Percentiles rank a stretch among this genome's conserved stretches.
Evolutionary conservation across 2,113 vertebrate species (phyloP).

Genomic region (Verasper variegatus): DNA sequence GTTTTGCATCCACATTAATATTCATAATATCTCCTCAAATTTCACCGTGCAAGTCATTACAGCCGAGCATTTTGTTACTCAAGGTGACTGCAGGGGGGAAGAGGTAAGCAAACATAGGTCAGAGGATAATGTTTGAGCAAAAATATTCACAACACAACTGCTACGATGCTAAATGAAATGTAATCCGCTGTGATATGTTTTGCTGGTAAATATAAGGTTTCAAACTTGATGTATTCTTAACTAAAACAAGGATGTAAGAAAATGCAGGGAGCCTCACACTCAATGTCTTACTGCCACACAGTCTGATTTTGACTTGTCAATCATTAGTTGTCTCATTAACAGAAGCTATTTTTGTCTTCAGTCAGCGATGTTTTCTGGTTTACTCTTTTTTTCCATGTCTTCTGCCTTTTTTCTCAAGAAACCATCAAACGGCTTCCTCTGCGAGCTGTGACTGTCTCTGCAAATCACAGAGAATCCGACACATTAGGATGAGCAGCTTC

Average conservation of each 20-base stretch:
- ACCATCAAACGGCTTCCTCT: slow-evolving; percentile 25
- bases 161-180: slow-evolving; percentile 22
- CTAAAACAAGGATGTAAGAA: not conserved
- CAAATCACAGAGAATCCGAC: slow-evolving; percentile 55
- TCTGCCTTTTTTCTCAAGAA: slow-evolving; percentile 7
- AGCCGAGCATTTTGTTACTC: slow-evolving; percentile 49
- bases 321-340: slow-evolving; percentile 41
- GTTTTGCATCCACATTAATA: slow-evolving; percentile 65
- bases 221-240: slow-evolving; percentile 26
- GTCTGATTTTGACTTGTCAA: slow-evolving; percentile 33
- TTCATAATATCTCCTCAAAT: slow-evolving; percentile 63
- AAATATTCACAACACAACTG: slow-evolving; percentile 34
- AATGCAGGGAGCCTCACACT: not conserved
- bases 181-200: slow-evolving; percentile 22
- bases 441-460: slow-evolving; percentile 35
- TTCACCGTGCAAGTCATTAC: slow-evolving; percentile 64
- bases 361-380: slow-evolving; percentile 1
- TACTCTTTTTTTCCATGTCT: slow-evolving; percentile 6
- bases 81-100: slow-evolving; percentile 55
- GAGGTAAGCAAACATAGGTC: slow-evolving; percentile 22
- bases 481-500: slow-evolving; percentile 40
- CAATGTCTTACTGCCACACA: not conserved
- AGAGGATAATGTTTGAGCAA: slow-evolving; percentile 34
- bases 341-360: slow-evolving; percentile 54
- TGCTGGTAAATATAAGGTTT: slow-evolving; percentile 38